Base-by-base conservation (phyloP, 2,797 vertebrate species). In the Taeniopygia guttata region DNA sequence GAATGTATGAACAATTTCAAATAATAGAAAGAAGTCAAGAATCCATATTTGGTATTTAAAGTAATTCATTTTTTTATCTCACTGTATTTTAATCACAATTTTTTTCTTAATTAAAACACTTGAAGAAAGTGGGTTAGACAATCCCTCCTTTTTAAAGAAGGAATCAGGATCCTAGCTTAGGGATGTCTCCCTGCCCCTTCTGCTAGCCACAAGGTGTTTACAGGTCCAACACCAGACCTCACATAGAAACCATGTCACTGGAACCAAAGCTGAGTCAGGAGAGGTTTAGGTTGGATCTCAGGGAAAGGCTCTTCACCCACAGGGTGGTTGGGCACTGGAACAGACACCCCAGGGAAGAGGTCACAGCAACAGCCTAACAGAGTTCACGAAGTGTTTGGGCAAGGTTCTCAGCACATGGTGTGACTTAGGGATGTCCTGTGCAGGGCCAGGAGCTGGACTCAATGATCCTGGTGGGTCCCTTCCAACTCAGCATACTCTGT, bases 241-340 rank as follows among this genome's bases (percentile, higher is more conserved):
- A 11, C 22, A 25, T 9, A 73, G 60, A 43, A 93, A 88, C 9
- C 22, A 46, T 8, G 19, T 27, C 73, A 85, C 27, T 64, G 75
- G 51, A 90, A 21, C 7, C 32, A 75, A 49, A 81, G 26, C 30
- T 54, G 54, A 36, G 58, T 27, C 13, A 40, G 26, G 26, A 29
- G 16, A 56, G 8, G n/a, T 70, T 51, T 58, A 34, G 14, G 7
- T 0, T 56, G 12, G 10, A 2, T 22, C 51, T 22, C 8, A 51
- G 38, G 20, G 13, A 46, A 66, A 76, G 3, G 14, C 13, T 56
- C 27, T 72, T 38, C 66, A 64, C 23, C 22, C 29, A 43, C 16
- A 69, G 36, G 13, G 7, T 49, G 16, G 3, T 0, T 26, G 20
- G n/a, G 49, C 25, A 51, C 25, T 30, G 49, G 62, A 69, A 69